Percentiles rank a stretch among this genome's conserved stretches.
Evolutionary conservation across 2,797 vertebrate species (phyloP).

Genomic region (Rhynchonycteris naso): DNA sequence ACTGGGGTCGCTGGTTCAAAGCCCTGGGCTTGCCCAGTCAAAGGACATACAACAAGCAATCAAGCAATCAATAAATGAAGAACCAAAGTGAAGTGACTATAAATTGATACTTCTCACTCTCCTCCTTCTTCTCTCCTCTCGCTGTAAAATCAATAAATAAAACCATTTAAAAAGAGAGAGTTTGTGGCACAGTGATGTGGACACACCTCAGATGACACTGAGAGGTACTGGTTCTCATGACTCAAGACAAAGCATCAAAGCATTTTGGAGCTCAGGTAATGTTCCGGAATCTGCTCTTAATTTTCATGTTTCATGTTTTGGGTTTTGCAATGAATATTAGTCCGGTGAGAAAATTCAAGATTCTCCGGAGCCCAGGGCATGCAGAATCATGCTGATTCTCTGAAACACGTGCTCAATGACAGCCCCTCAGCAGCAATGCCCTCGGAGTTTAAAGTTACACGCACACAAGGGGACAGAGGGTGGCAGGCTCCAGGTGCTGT

Average conservation of each 20-base stretch:
- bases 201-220: conserved; percentile 61
- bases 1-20: too few relatives aligned
- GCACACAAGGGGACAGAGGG: neutral
- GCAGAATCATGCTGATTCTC: neutral
- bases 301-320: neutral
- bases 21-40: too few relatives aligned
- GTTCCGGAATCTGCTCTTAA: neutral
- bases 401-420: neutral
- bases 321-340: neutral
- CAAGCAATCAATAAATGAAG: too few relatives aligned
- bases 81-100: too few relatives aligned
- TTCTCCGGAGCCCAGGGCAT: neutral
- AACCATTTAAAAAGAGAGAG: too few relatives aligned
- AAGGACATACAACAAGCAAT: too few relatives aligned
- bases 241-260: conserved; percentile 71
- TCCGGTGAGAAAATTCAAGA: neutral
- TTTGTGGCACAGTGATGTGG: conserved; percentile 56
- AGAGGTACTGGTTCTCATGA: conserved; percentile 26
- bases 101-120: too few relatives aligned
- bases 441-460: neutral
- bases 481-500: too few relatives aligned
- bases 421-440: too few relatives aligned
- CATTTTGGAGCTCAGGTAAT: neutral
- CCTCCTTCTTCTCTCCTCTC: too few relatives aligned
- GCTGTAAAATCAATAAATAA: too few relatives aligned